These are phyloP conservation scores for Neria commutata DNA, from an alignment of 2,888 invertebrate genomes.

Conservation along the genomic window DNA sequence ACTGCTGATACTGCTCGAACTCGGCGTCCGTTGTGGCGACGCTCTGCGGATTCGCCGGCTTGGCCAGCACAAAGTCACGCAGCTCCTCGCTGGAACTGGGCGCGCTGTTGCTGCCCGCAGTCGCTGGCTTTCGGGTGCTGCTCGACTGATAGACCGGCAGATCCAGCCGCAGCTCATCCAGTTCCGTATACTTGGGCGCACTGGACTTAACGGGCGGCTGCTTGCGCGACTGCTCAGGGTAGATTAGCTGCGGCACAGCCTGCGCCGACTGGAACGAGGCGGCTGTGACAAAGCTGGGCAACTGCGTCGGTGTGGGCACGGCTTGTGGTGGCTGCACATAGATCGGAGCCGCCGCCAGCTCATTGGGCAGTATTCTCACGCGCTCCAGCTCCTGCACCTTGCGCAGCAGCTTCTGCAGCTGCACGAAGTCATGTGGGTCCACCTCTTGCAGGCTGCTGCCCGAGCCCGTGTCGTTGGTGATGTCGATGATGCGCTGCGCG, in stretches of 20 bases:
- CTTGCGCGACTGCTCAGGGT: constrained; percentile 39
- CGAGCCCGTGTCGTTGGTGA: constrained; percentile 46
- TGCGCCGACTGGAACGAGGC: constrained; percentile 48
- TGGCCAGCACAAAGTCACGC: constrained; percentile 43
- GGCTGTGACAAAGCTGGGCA: constrained; percentile 43
- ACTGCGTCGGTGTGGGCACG: constrained; percentile 21
- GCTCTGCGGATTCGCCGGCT: constrained; percentile 32
- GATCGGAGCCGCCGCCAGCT: constrained; percentile 3
- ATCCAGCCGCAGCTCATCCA: constrained; percentile 35
- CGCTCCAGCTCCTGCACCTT: constrained; percentile 61
- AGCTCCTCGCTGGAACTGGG: constrained; percentile 49
- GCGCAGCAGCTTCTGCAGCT: constrained; percentile 63
- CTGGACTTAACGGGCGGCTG: not conserved
- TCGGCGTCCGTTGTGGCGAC: constrained; percentile 23
- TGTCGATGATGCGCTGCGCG: constrained; percentile 44
- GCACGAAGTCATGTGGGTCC: constrained; percentile 65
- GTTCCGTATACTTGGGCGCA: constrained; percentile 14
- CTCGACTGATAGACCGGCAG: constrained; percentile 33
- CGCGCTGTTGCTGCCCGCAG: not conserved
- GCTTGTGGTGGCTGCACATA: not conserved
- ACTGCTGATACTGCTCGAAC: constrained; percentile 42
- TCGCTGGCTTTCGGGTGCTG: not conserved
- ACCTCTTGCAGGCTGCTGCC: constrained; percentile 45
- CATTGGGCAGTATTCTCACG: constrained; percentile 44
- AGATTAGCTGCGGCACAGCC: constrained; percentile 48